phyloP scores from a whole-genome alignment of 2,113 vertebrate species.

The Orycteropus afer region DNA sequence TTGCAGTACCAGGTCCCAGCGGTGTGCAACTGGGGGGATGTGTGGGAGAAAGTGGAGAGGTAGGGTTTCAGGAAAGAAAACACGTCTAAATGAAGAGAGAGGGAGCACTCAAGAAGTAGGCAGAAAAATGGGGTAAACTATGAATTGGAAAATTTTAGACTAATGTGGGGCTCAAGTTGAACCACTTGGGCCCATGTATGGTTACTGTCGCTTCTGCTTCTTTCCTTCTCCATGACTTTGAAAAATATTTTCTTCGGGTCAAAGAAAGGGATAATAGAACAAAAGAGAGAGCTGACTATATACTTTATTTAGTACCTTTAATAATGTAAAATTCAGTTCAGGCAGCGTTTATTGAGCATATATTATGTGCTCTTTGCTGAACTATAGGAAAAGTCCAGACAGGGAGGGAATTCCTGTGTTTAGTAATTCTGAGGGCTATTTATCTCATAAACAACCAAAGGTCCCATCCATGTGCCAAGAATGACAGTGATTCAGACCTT shows the following conservation, averaged over 20 bases:
- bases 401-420: slow-evolving; percentile 26
- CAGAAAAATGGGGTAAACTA: background rate
- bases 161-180: background rate
- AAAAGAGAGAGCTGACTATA: slow-evolving; percentile 9
- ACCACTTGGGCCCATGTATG: background rate
- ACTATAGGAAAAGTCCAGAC: background rate
- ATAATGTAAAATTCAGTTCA: slow-evolving; percentile 7
- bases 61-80: background rate
- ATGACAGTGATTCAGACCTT: slow-evolving; percentile 53
- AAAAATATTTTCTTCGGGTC: slow-evolving; percentile 29
- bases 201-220: background rate
- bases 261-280: background rate
- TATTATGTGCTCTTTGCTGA: slow-evolving; percentile 13
- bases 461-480: background rate
- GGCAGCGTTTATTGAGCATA: slow-evolving; percentile 52
- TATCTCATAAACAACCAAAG: slow-evolving; percentile 19
- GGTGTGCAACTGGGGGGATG: background rate
- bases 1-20: background rate
- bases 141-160: background rate
- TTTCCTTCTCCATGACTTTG: background rate
- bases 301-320: slow-evolving; percentile 16
- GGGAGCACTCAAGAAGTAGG: background rate
- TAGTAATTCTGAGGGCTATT: slow-evolving; percentile 23
- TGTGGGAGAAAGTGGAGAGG: background rate
- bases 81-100: background rate